phyloP scores from a whole-genome alignment of 2,888 invertebrate genomes.

The Polymixis lichenea region DNA sequence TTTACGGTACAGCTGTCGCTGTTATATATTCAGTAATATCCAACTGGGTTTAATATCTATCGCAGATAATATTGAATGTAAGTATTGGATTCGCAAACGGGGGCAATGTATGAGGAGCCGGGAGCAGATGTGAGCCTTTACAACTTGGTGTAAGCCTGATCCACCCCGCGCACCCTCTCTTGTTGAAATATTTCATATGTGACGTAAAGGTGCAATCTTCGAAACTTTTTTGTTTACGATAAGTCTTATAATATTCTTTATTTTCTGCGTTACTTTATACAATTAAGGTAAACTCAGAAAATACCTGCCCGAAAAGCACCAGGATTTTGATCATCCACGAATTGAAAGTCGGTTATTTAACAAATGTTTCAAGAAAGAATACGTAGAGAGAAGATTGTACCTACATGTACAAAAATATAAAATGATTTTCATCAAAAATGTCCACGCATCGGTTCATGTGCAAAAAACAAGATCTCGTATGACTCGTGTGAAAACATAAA shows the following conservation, averaged over 20 bases:
- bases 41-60: constrained; percentile 81
- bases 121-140: constrained; percentile 75
- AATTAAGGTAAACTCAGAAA: neutral
- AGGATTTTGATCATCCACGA: neutral
- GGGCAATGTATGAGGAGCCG: constrained; percentile 69
- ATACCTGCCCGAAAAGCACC: neutral
- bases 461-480: neutral
- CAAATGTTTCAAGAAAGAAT: neutral
- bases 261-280: no score
- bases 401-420: neutral
- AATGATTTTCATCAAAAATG: neutral
- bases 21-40: constrained; percentile 77
- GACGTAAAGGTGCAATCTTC: constrained; percentile 60
- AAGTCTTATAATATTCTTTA: neutral
- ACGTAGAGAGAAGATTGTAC: neutral
- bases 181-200: constrained; percentile 66
- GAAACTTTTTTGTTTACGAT: constrained; percentile 24
- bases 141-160: constrained; percentile 52
- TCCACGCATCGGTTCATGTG: neutral
- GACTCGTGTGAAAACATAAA: constrained; percentile 26
- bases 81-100: constrained; percentile 75
- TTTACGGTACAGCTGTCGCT: constrained; percentile 80
- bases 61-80: constrained; percentile 77
- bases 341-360: neutral
- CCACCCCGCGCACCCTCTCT: constrained; percentile 57